Percentiles rank a stretch among this genome's conserved stretches.
Conservation (phyloP, 2,888 invertebrate genomes). For the Tetragonisca angustula region DNA sequence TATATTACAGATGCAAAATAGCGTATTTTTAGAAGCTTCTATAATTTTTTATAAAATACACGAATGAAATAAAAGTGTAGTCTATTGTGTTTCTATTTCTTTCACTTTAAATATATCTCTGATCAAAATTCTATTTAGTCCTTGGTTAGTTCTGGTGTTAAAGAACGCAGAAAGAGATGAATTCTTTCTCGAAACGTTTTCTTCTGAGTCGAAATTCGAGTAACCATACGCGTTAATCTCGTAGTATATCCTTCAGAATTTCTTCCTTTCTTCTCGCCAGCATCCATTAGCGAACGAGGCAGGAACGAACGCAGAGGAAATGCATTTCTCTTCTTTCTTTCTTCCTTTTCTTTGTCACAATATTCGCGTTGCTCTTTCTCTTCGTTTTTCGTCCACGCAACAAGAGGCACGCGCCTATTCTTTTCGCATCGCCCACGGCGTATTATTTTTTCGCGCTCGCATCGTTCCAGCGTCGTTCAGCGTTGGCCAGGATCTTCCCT, state of each 20-base stretch:
- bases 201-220: neutral
- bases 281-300: neutral
- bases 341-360: neutral
- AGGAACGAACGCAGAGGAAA: neutral
- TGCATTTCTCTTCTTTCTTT: neutral
- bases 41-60: too few species aligned
- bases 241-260: neutral
- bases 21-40: too few species aligned
- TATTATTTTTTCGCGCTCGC: slow-evolving; percentile 28
- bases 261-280: neutral
- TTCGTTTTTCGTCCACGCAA: slow-evolving; percentile 6
- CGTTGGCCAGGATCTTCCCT: neutral
- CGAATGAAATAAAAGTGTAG: too few species aligned
- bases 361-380: slow-evolving; percentile 7
- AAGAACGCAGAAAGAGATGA: neutral
- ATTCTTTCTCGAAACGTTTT: neutral
- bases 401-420: slow-evolving; percentile 4
- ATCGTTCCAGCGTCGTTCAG: neutral
- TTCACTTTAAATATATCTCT: too few species aligned
- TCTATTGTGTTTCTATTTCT: too few species aligned
- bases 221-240: neutral
- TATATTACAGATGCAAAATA: too few species aligned
- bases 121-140: too few species aligned
- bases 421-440: slow-evolving; percentile 36
- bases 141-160: too few species aligned